These are phyloP conservation scores for Embiotoca jacksoni DNA, from an alignment of 2,113 vertebrate species.

Conservation along the genomic window DNA sequence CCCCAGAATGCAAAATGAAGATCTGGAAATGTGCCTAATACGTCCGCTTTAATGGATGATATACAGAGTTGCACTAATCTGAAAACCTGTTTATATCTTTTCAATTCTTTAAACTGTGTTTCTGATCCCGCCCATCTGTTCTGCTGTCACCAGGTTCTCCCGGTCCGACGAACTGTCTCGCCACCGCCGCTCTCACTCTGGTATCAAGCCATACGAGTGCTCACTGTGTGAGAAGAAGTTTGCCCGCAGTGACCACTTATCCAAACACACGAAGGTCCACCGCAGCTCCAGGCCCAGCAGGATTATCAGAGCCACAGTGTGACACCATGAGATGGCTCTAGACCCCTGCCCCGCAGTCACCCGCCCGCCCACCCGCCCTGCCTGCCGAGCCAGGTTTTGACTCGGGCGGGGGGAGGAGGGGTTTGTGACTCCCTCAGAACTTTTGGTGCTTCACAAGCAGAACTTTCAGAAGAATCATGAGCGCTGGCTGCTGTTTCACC, in stretches of 20 bases:
- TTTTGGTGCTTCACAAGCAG: slow-evolving; percentile 63
- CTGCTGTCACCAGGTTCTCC: slow-evolving; percentile 85
- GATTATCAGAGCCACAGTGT: slow-evolving; percentile 79
- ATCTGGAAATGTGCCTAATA: background rate
- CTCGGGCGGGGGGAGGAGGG: background rate
- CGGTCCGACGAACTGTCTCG: slow-evolving; percentile 91
- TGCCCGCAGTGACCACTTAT: slow-evolving; percentile 90
- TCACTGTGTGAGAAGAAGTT: slow-evolving; percentile 89
- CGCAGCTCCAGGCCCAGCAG: slow-evolving; percentile 81
- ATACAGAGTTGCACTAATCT: background rate
- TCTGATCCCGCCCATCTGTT: background rate
- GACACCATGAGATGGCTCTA: slow-evolving; percentile 41
- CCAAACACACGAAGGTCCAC: slow-evolving; percentile 91
- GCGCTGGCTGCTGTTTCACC: slow-evolving; percentile 25
- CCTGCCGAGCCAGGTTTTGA: background rate
- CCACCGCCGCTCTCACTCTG: slow-evolving; percentile 91
- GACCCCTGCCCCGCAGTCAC: background rate
- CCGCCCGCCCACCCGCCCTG: background rate
- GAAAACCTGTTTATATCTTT: background rate
- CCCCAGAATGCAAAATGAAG: no score
- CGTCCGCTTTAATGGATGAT: background rate
- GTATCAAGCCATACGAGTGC: slow-evolving; percentile 90
- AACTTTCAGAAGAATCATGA: slow-evolving; percentile 48
- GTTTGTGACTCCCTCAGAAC: slow-evolving; percentile 55
- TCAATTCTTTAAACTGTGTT: background rate